Conservation (phyloP, 1,140 invertebrate species). For the Seison nebaliae region DNA sequence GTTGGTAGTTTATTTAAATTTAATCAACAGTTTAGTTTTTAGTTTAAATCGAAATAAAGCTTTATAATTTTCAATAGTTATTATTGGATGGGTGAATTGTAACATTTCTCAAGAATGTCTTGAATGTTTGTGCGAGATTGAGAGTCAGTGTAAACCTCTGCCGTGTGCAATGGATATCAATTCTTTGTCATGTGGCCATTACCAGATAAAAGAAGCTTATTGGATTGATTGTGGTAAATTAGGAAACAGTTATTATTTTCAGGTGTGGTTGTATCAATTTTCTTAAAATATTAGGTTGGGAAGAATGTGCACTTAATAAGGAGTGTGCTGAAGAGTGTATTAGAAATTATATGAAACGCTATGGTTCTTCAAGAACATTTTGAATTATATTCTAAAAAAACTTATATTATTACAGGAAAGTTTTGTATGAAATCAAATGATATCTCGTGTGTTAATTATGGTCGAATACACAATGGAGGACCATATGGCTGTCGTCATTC, state of each 20-base stretch:
- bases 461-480: slow-evolving; percentile 15
- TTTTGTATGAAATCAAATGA: slow-evolving; percentile 1
- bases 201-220: slow-evolving; percentile 11
- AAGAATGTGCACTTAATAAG: slow-evolving; percentile 13
- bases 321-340: slow-evolving; percentile 14
- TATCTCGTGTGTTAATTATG: slow-evolving; percentile 13
- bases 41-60: too few relatives aligned
- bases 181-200: slow-evolving; percentile 10
- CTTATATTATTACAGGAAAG: neutral
- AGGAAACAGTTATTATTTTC: too few relatives aligned
- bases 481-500: slow-evolving; percentile 13
- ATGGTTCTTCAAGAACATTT: slow-evolving; percentile 6
- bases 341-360: slow-evolving; percentile 13
- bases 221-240: slow-evolving; percentile 12
- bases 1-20: too few relatives aligned
- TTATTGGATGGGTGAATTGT: too few relatives aligned
- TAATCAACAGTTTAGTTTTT: too few relatives aligned
- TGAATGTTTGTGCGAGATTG: slow-evolving; percentile 12
- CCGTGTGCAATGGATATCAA: neutral
- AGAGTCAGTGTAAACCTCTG: slow-evolving; percentile 17
- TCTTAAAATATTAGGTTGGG: slow-evolving; percentile 11
- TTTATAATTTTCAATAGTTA: too few relatives aligned
- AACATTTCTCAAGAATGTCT: too few relatives aligned
- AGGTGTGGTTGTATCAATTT: too few relatives aligned
- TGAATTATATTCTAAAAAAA: neutral